A percentile compares a stretch with the other conserved stretches of the same genome.
Conservation (phyloP, 2,113 vertebrate species). For the Chamaea fasciata region DNA sequence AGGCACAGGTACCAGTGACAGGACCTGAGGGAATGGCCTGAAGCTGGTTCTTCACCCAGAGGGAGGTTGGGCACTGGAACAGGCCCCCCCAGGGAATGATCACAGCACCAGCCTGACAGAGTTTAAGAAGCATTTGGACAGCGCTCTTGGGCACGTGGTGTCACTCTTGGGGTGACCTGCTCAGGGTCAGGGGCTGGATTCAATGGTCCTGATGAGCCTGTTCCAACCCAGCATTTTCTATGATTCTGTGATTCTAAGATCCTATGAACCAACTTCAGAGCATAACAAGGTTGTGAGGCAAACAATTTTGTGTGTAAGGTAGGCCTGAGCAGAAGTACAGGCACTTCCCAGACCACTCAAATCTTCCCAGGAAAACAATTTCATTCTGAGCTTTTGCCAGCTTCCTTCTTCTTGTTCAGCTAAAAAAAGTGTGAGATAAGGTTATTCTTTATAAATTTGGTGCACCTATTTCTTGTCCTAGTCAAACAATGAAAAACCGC, state of each 20-base stretch:
- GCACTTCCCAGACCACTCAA: neutral
- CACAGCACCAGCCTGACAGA: neutral
- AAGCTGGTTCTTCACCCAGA: neutral
- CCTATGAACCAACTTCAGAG: neutral
- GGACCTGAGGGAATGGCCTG: neutral
- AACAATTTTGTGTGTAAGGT: rapidly evolving
- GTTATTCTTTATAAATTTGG: neutral
- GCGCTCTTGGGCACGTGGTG: neutral
- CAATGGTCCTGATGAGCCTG: neutral
- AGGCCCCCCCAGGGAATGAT: too few species aligned
- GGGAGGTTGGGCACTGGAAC: neutral
- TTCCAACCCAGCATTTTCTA: neutral
- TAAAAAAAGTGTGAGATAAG: neutral
- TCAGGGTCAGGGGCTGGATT: neutral
- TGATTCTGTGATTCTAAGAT: neutral
- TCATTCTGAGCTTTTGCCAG: neutral
- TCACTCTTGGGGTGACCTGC: neutral
- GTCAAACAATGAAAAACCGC: neutral
- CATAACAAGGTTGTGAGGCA: neutral
- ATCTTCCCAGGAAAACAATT: neutral
- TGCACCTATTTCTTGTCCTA: neutral
- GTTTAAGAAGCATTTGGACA: neutral
- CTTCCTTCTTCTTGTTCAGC: neutral
- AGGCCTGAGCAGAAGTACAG: neutral
- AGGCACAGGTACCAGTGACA: neutral